Evolutionary conservation across 2,888 invertebrate species (phyloP), one percentile per base, ranked within the genome.

Genomic region (Rotaria magnacalcarata): DNA sequence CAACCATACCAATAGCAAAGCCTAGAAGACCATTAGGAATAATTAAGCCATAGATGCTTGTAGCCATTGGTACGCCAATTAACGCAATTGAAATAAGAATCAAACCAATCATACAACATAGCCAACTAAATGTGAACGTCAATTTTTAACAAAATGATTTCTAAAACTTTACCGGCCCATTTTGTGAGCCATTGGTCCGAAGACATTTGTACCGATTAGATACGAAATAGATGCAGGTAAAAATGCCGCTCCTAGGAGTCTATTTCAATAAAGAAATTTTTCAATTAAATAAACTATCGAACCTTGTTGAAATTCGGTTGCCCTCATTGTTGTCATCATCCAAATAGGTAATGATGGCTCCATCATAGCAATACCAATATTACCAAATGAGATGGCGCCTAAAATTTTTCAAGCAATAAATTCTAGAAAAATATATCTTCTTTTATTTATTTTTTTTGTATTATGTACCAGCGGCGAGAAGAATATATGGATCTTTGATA

Each of bases 241-340:
- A 91, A 98, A 98, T 0, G 96, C 96, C 16, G 96, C 96, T 0
- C 97, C 96, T 43, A 75, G 34, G 34, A 5, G 34, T 34, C 14
- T 52, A 16, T 14, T 52, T 5, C 52, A 16, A 52, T 52, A 52
- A 52, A 11, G 8, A 52, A 52, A 2, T 52, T 52, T 52, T 52
- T 3, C 11, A 14, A 52, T 14, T 52, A 16, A 14, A 52, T 52
- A 16, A 6, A 34, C 6, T 34, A 34, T 34, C 34, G 4, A 67
- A 67, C 67, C 67, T 47, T 80, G 86, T 56, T 85, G 84, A 67
- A 84, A 85, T 54, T 86, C 87, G 21, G 84, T 52, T 43, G 84
- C 95, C 67, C 94, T 94, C 99, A 99, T 99, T 0, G 96, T 97
- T 90, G 97, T 97, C 92, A 98, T 96, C 98, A 99, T 99, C 96